Evolutionary conservation across 1,140 invertebrate species (phyloP).

Genomic region (Dolichoris vasculosae): DNA sequence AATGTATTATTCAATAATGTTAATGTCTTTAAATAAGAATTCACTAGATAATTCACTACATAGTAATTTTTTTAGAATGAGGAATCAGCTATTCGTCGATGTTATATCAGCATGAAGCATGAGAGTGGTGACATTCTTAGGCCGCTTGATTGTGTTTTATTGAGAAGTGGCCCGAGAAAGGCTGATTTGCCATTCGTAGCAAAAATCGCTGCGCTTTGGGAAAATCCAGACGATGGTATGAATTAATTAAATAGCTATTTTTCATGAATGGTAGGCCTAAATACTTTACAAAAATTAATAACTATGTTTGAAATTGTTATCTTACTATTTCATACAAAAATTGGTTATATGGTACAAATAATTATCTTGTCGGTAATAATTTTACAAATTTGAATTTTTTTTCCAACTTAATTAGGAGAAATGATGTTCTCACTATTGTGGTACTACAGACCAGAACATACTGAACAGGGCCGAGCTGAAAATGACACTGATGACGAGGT

Average conservation of each 20-base stretch:
- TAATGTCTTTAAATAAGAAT: too few relatives aligned
- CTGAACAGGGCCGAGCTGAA: conserved; percentile 87
- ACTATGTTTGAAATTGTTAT: too few relatives aligned
- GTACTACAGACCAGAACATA: conserved; percentile 98
- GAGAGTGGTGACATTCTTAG: conserved; percentile 89
- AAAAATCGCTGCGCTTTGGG: conserved; percentile 94
- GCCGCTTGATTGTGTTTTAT: conserved; percentile 90
- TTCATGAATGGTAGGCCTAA: too few relatives aligned
- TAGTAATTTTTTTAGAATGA: conserved; percentile 81
- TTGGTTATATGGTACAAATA: too few relatives aligned
- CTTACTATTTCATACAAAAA: too few relatives aligned
- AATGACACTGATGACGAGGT: conserved; percentile 92
- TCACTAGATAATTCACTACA: too few relatives aligned
- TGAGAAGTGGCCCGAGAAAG: conserved; percentile 87
- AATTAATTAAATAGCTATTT: background rate
- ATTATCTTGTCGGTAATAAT: background rate
- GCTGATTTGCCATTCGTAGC: conserved; percentile 95
- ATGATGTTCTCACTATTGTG: conserved; percentile 98
- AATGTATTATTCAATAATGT: too few relatives aligned
- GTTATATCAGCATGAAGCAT: conserved; percentile 93
- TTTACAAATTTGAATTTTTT: conserved; percentile 15
- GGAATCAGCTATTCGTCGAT: conserved; percentile 83
- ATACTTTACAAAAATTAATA: too few relatives aligned
- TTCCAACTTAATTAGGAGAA: conserved; percentile 80
- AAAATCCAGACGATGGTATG: conserved; percentile 92